phyloP scores from a whole-genome alignment of 2,797 vertebrate genomes.

The Siniperca scherzeri region DNA sequence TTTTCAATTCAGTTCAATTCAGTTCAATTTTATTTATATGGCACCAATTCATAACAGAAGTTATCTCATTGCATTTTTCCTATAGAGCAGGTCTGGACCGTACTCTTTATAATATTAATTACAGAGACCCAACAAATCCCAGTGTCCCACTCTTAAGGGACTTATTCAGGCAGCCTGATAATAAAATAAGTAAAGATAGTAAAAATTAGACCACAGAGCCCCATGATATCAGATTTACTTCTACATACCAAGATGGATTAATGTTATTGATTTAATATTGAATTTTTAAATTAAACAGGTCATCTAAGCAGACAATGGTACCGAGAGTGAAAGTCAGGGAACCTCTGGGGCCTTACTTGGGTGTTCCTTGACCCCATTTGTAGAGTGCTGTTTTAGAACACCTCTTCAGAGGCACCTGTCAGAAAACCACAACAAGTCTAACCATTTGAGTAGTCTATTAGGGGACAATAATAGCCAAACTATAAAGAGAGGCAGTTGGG shows the following conservation, averaged over 20 bases:
- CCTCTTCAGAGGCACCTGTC: conserved; percentile 35
- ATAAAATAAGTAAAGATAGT: too few species aligned
- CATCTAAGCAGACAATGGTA: background rate
- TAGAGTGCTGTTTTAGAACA: background rate
- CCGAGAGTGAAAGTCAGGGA: conserved; percentile 8
- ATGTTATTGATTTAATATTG: background rate
- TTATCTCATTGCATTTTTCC: too few species aligned
- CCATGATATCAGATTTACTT: background rate
- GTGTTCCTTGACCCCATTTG: conserved; percentile 18
- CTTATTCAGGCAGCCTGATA: too few species aligned
- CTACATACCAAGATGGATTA: background rate
- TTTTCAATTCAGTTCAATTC: too few species aligned
- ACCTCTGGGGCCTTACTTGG: background rate
- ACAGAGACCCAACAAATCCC: too few species aligned
- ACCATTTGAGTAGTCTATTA: conserved; percentile 35
- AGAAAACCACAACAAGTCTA: conserved; percentile 18
- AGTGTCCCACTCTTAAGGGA: too few species aligned
- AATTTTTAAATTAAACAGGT: background rate
- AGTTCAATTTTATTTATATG: too few species aligned
- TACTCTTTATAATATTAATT: too few species aligned
- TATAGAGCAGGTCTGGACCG: too few species aligned
- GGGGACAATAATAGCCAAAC: conserved; percentile 6
- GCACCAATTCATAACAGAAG: too few species aligned
- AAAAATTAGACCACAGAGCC: background rate
- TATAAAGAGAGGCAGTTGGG: conserved; percentile 13